Evolutionary conservation across 2,797 vertebrate species (phyloP), one percentile per base, ranked within the genome.

Genomic region (Staurois parvus): DNA sequence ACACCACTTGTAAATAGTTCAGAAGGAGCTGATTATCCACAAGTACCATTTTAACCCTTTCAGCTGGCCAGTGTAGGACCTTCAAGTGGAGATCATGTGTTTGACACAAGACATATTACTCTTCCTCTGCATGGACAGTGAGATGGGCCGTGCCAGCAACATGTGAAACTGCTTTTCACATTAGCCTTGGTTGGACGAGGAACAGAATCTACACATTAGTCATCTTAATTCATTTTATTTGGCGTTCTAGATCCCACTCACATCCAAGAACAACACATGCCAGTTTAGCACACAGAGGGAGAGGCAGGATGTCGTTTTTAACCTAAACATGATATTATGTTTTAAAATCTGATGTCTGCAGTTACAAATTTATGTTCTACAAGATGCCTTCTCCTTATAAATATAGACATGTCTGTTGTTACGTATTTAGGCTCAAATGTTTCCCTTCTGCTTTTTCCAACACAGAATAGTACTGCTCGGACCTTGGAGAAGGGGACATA

Each of bases 251-350:
- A 62, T 84, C 88, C 83, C 87, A 89, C 80, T 1, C 74, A 85
- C 15, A 88, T 94, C 93, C 92, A 94, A 93, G 90, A 93, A 90
- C 91, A 94, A 93, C 90, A 92, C 37, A 12, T 92, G 90, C 91
- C 88, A 88, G 87, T 90, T 93, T 93, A 90, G 73, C 85, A 89
- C 83, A 91, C 88, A 90, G 84, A 91, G 78, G 89, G 90, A 89
- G 87, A 91, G 87, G 82, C 91, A 92, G 89, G 91, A 90, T 91
- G 56, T 90, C 85, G 89, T 91, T 92, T 77, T 90, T 88, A 88
- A 79, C 89, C 81, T 90, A 90, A 90, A 88, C 76, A 90, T 88
- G 86, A 87, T 84, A 80, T 75, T 87, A 90, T 88, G 88, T 84
- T 81, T 29, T 89, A 88, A 89, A 90, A 90, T 90, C 10, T 66